phyloP scores from a whole-genome alignment of 2,888 invertebrate species.

The Cyaniris semiargus region DNA sequence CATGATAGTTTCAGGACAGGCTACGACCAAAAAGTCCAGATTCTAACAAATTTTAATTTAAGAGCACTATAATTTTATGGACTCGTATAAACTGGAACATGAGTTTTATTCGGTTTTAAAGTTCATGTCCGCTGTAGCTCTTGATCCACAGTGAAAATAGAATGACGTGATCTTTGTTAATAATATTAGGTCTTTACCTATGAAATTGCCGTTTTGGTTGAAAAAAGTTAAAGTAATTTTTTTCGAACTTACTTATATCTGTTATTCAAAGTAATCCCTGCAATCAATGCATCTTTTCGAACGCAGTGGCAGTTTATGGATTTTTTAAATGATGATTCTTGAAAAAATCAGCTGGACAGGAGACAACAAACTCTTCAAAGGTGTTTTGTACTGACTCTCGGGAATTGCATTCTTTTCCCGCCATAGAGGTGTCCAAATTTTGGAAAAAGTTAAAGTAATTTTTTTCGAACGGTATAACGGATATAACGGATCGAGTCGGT shows the following conservation, averaged over 20 bases:
- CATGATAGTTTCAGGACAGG: background rate
- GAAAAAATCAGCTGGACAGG: too few relatives aligned
- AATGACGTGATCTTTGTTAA: background rate
- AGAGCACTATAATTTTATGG: conserved; percentile 11
- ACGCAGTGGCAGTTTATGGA: too few relatives aligned
- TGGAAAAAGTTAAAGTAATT: too few relatives aligned
- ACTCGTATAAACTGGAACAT: conserved; percentile 7
- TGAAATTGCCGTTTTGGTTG: background rate
- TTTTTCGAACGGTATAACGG: too few relatives aligned
- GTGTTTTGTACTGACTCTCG: too few relatives aligned
- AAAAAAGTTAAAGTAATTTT: background rate
- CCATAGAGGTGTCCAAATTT: too few relatives aligned
- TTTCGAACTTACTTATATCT: too few relatives aligned
- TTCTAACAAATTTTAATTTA: background rate
- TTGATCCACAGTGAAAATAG: background rate
- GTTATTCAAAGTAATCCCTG: background rate
- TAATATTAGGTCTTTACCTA: background rate
- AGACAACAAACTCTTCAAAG: background rate
- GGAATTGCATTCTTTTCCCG: background rate
- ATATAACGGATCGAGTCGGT: too few relatives aligned
- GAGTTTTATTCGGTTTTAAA: conserved; percentile 18
- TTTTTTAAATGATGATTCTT: too few relatives aligned
- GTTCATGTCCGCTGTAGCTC: background rate
- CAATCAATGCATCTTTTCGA: background rate
- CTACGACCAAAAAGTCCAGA: background rate